These are phyloP conservation scores for Helostoma temminkii DNA, from an alignment of 2,797 vertebrate genomes.

Conservation along the genomic window DNA sequence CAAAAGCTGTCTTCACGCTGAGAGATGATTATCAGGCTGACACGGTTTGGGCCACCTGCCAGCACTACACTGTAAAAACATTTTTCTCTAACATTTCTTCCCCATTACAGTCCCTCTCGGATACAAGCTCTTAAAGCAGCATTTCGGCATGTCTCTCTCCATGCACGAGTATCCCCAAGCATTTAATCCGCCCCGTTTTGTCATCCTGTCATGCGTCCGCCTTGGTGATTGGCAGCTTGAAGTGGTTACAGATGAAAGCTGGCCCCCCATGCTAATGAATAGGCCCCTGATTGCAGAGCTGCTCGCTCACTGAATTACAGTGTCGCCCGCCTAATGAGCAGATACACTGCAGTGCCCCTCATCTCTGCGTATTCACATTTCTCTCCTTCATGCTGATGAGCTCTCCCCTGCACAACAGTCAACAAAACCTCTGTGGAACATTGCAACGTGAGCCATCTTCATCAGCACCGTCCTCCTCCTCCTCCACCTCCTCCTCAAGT, in stretches of 20 bases:
- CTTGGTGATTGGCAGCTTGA: conserved; percentile 78
- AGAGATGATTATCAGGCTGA: conserved; percentile 79
- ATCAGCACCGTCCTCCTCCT: conserved; percentile 65
- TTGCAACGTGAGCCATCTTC: conserved; percentile 73
- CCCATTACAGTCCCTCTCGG: conserved; percentile 58
- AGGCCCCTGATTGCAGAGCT: conserved; percentile 82
- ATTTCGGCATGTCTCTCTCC: conserved; percentile 68
- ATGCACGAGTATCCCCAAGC: conserved; percentile 73
- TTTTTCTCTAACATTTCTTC: conserved; percentile 51
- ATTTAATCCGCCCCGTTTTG: conserved; percentile 72
- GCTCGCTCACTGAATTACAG: conserved; percentile 77
- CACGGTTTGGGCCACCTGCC: conserved; percentile 80
- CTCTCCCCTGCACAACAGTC: conserved; percentile 77
- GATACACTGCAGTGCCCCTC: conserved; percentile 79
- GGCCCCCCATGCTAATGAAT: conserved; percentile 83
- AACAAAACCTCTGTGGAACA: conserved; percentile 80
- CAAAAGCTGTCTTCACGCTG: conserved; percentile 72
- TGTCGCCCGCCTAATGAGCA: conserved; percentile 78
- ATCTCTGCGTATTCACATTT: conserved; percentile 75
- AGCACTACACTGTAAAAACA: conserved; percentile 75
- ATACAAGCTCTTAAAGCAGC: conserved; percentile 64
- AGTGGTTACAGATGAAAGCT: conserved; percentile 84
- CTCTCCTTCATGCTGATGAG: conserved; percentile 77
- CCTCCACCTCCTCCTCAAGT: conserved; percentile 52
- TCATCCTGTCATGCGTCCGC: conserved; percentile 78